Percentiles rank a stretch among this genome's conserved stretches.
Evolutionary conservation across 2,888 invertebrate genomes (phyloP).

Genomic region (Hypolimnas misippus): DNA sequence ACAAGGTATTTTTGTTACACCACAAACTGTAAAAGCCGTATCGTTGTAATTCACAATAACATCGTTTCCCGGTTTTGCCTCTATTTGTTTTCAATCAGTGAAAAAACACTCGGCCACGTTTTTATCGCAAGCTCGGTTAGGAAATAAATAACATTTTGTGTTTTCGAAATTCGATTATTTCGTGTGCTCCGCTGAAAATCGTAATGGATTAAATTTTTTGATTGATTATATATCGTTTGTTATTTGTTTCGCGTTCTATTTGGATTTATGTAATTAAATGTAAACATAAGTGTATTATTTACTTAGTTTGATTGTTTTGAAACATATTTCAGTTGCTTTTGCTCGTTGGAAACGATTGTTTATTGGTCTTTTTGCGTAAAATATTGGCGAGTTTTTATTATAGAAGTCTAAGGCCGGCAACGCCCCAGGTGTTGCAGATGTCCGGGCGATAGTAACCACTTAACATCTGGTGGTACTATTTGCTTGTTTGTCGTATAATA

Average conservation of each 20-base stretch:
- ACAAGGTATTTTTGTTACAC: neutral
- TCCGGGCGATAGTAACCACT: no score
- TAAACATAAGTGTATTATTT: neutral
- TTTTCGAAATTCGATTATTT: constrained; percentile 4
- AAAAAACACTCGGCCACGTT: neutral
- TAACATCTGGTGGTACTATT: no score
- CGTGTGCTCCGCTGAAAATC: neutral
- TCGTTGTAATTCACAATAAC: constrained; percentile 17
- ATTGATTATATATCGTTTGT: neutral
- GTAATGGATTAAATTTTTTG: constrained; percentile 4
- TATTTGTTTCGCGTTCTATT: neutral
- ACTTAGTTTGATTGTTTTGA: neutral
- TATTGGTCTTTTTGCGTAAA: no score
- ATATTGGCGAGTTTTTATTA: no score
- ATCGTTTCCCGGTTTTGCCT: constrained; percentile 8
- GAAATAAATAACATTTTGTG: constrained; percentile 13
- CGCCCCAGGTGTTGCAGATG: no score
- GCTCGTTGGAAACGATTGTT: no score
- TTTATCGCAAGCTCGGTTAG: constrained; percentile 10
- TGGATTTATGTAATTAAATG: neutral
- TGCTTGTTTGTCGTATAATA: no score
- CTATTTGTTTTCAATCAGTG: constrained; percentile 28
- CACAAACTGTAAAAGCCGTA: neutral
- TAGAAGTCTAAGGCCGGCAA: no score
- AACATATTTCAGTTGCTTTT: no score